A percentile compares a stretch with the other conserved stretches of the same genome.
phyloP scores from a whole-genome alignment of 2,797 vertebrate species.

The Tapirus indicus region DNA sequence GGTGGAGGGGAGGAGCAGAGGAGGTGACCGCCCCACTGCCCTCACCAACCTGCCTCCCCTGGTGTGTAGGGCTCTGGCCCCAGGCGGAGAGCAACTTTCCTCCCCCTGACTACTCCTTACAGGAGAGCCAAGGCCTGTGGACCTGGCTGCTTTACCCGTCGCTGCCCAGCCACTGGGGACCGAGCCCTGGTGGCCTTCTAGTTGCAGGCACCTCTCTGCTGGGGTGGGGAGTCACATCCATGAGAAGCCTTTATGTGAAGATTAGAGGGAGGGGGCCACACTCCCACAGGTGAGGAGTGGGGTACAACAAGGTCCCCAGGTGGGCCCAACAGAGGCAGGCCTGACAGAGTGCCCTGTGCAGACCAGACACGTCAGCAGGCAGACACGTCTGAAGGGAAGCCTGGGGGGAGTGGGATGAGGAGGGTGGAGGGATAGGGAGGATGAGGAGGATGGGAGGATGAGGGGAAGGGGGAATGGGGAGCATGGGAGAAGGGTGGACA shows the following conservation, averaged over 20 bases:
- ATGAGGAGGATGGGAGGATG: not conserved
- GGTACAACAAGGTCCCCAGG: not conserved
- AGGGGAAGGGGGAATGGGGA: too few species aligned
- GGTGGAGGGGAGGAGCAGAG: not conserved
- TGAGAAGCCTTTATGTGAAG: not conserved
- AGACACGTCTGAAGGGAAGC: not conserved
- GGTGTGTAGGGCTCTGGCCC: not conserved
- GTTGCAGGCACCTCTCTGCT: not conserved
- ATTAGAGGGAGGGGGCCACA: not conserved
- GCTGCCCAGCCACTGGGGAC: not conserved
- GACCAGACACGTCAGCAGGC: not conserved
- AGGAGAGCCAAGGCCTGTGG: not conserved
- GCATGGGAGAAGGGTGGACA: too few species aligned
- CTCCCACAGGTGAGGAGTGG: not conserved
- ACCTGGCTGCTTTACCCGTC: not conserved
- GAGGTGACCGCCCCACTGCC: too few species aligned
- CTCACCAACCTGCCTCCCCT: not conserved
- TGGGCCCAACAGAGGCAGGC: not conserved
- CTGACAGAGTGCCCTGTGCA: not conserved
- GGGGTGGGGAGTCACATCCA: not conserved
- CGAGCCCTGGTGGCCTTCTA: not conserved
- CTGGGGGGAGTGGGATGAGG: not conserved
- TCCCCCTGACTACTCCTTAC: not conserved
- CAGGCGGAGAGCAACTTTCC: not conserved
- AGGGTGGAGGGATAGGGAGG: too few species aligned